Conservation (phyloP, 2,113 vertebrate species). For the Osmerus eperlanus region DNA sequence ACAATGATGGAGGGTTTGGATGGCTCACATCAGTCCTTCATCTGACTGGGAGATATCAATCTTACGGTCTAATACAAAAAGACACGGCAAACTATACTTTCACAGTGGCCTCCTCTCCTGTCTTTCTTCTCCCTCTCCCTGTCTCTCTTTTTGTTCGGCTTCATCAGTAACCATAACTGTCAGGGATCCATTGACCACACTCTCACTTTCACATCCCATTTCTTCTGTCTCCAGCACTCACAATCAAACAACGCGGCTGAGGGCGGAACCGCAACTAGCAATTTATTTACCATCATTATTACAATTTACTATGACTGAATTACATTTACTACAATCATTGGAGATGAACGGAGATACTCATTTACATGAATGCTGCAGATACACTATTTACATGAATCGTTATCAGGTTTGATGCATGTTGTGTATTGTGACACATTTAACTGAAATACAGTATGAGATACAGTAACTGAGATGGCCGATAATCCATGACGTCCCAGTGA, state of each 20-base stretch:
- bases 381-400: not conserved
- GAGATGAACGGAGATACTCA: not conserved
- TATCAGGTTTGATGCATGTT: not conserved
- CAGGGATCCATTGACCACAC: slow-evolving; percentile 51
- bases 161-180: slow-evolving; percentile 53
- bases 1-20: slow-evolving; percentile 70
- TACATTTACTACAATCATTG: not conserved
- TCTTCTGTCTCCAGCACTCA: slow-evolving; percentile 59
- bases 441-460: no score
- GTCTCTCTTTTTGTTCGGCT: slow-evolving; percentile 28
- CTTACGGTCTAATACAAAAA: slow-evolving; percentile 66
- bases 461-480: no score
- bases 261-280: slow-evolving; percentile 24
- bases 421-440: no score
- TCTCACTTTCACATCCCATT: slow-evolving; percentile 69
- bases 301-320: not conserved
- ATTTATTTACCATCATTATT: not conserved
- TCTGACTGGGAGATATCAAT: slow-evolving; percentile 79
- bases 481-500: slow-evolving; percentile 7
- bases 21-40: slow-evolving; percentile 74
- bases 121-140: slow-evolving; percentile 52
- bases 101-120: slow-evolving; percentile 48
- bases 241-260: slow-evolving; percentile 61
- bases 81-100: slow-evolving; percentile 71
- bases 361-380: no score